These are phyloP conservation scores for Ecliptopera silaceata DNA, from an alignment of 2,888 invertebrate species.

Conservation along the genomic window DNA sequence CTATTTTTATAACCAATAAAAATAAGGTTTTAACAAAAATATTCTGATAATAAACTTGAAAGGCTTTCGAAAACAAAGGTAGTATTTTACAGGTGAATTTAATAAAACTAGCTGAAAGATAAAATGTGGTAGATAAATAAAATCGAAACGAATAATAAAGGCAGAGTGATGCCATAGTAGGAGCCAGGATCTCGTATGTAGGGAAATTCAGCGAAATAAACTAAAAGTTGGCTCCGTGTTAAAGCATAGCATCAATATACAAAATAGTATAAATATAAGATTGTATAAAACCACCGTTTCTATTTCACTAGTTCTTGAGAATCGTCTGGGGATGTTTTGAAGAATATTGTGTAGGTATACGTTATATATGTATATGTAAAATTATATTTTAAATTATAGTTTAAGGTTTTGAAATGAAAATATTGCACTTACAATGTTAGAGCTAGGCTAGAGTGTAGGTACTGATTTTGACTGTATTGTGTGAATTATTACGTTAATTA, in stretches of 20 bases:
- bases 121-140: background rate
- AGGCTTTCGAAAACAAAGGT: too few species aligned
- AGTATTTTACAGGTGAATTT: too few species aligned
- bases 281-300: constrained; percentile 19
- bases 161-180: constrained; percentile 14
- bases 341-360: constrained; percentile 2
- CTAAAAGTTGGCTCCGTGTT: constrained; percentile 47
- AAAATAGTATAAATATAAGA: constrained; percentile 20
- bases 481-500: too few species aligned
- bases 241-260: constrained; percentile 23
- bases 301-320: constrained; percentile 10
- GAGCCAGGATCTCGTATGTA: constrained; percentile 51
- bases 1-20: too few species aligned
- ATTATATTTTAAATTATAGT: background rate
- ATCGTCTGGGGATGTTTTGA: constrained; percentile 5
- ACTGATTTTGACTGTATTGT: too few species aligned
- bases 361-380: background rate
- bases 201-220: constrained; percentile 60
- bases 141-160: background rate
- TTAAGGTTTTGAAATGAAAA: background rate
- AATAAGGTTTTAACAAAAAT: too few species aligned
- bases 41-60: too few species aligned
- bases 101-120: too few species aligned
- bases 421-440: background rate
- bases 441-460: too few species aligned